phyloP scores from a whole-genome alignment of 2,113 vertebrate species.

The Dipodomys stephensi region DNA sequence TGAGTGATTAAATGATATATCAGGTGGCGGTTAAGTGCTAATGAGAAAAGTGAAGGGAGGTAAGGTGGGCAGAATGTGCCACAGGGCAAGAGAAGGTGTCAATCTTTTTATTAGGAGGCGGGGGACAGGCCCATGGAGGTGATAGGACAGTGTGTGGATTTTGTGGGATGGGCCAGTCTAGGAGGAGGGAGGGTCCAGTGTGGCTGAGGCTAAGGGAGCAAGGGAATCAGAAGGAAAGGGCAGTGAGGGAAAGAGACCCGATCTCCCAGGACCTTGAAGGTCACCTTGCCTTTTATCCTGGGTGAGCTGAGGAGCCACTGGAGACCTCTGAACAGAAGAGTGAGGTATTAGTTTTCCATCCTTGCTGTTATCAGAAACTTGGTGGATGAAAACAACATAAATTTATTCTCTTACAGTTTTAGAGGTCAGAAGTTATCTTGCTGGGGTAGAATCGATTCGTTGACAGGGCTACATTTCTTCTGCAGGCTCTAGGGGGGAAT shows the following conservation, averaged over 20 bases:
- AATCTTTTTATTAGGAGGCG: neutral
- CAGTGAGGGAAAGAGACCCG: neutral
- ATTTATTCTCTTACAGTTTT: neutral
- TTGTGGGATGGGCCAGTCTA: neutral
- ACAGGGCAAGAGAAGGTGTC: neutral
- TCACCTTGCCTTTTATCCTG: neutral
- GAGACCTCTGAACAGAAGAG: neutral
- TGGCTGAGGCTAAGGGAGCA: neutral
- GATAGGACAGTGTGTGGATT: neutral
- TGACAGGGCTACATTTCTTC: neutral
- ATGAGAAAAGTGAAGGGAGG: neutral
- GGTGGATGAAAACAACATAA: neutral
- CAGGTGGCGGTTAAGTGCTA: neutral
- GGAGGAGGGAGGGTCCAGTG: neutral
- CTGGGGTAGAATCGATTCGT: neutral
- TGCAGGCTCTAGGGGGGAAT: neutral
- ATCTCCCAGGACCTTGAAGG: neutral
- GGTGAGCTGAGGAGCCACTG: neutral
- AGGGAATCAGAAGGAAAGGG: neutral
- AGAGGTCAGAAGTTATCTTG: neutral
- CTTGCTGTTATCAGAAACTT: neutral
- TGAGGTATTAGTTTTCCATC: neutral
- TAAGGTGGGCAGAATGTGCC: rapidly evolving
- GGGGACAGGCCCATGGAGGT: neutral
- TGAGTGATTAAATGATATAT: neutral